These are phyloP conservation scores for Hedychridium roseum DNA, from an alignment of 2,888 invertebrate genomes.

Conservation along the genomic window DNA sequence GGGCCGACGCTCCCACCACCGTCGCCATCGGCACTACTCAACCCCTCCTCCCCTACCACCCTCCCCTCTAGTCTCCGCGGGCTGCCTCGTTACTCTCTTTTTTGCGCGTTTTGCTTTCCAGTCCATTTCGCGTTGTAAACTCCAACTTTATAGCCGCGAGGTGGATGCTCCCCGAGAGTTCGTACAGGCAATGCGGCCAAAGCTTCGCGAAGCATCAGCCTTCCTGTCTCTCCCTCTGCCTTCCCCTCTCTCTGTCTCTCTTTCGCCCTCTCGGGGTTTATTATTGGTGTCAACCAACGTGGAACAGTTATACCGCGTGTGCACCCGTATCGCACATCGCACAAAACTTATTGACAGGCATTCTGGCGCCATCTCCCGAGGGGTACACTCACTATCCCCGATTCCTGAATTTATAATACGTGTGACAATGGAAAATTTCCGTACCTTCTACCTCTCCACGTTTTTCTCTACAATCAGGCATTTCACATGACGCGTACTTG, in stretches of 20 bases:
- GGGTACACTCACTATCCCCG: not conserved
- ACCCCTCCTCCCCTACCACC: slow-evolving; percentile 2
- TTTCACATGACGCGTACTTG: no score
- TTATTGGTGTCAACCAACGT: slow-evolving; percentile 20
- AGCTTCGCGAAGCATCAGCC: no score
- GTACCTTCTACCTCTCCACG: not conserved
- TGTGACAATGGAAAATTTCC: slow-evolving; percentile 14
- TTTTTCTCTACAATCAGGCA: not conserved
- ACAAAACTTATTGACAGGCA: slow-evolving; percentile 10
- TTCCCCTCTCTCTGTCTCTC: no score
- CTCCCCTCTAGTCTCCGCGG: slow-evolving; percentile 18
- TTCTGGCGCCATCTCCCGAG: slow-evolving; percentile 4
- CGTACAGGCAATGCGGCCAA: slow-evolving; percentile 36
- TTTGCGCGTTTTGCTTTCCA: slow-evolving; percentile 57
- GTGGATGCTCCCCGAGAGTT: slow-evolving; percentile 45
- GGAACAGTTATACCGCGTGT: slow-evolving; percentile 7
- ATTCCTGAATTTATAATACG: not conserved
- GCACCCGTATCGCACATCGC: slow-evolving; percentile 1
- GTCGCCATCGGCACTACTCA: slow-evolving; percentile 7
- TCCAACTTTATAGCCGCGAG: slow-evolving; percentile 58
- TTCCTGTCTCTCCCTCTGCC: no score
- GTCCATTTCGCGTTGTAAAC: slow-evolving; percentile 62
- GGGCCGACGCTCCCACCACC: slow-evolving; percentile 25
- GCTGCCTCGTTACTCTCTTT: slow-evolving; percentile 46
- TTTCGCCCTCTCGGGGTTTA: no score